phyloP scores from a whole-genome alignment of 1,140 invertebrate species.

The Saccostrea cuccullata region DNA sequence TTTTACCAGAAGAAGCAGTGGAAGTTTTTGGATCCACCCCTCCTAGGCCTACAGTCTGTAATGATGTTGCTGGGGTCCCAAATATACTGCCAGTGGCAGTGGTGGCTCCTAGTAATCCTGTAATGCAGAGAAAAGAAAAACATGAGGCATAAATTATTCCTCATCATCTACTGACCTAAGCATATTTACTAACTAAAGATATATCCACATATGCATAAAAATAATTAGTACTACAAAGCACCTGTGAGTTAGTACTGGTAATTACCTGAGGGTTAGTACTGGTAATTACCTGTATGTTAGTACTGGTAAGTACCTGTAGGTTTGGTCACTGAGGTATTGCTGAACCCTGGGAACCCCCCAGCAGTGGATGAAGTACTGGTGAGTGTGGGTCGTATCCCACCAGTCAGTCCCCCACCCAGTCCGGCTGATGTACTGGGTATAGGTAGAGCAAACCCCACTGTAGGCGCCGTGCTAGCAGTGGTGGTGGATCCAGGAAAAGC shows the following conservation, averaged over 20 bases:
- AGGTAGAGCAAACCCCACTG: background rate
- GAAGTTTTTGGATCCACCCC: slow-evolving; percentile 82
- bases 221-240: background rate
- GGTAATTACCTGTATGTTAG: background rate
- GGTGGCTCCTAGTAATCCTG: slow-evolving; percentile 28
- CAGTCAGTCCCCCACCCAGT: background rate
- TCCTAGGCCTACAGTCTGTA: slow-evolving; percentile 82
- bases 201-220: too few relatives aligned
- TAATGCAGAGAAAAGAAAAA: background rate
- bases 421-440: background rate
- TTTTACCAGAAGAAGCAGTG: slow-evolving; percentile 60
- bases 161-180: background rate
- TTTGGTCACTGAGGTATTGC: background rate
- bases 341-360: background rate
- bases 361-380: background rate
- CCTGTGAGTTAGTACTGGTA: too few relatives aligned
- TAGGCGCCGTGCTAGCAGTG: background rate
- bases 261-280: background rate
- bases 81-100: slow-evolving; percentile 58
- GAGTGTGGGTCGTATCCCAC: background rate
- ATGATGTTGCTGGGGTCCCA: slow-evolving; percentile 62
- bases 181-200: too few relatives aligned
- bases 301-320: background rate
- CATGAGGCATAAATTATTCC: background rate
- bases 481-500: slow-evolving; percentile 6